Conservation (phyloP, 1,140 invertebrate genomes). For the Lerema accius region DNA sequence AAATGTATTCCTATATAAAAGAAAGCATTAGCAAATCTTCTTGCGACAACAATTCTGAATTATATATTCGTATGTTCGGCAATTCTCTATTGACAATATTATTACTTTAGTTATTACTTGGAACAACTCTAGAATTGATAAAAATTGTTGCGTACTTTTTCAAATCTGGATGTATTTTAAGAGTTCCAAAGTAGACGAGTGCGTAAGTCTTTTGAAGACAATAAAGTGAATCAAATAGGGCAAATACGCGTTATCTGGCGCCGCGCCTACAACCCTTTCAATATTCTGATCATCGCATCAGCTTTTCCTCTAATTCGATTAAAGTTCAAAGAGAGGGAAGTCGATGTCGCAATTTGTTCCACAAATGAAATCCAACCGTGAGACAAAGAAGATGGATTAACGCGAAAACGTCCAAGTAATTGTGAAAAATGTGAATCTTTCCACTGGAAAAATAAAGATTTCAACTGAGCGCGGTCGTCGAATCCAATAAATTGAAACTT, state of each 20-base stretch:
- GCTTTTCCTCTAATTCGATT: constrained; percentile 45
- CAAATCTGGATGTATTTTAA: no score
- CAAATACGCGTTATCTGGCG: constrained; percentile 3
- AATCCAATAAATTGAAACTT: constrained; percentile 47
- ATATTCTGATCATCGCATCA: constrained; percentile 37
- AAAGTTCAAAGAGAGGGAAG: constrained; percentile 60
- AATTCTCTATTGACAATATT: no score
- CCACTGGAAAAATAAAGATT: constrained; percentile 63
- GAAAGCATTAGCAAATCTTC: no score
- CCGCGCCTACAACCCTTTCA: constrained; percentile 31
- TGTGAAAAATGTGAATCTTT: constrained; percentile 77
- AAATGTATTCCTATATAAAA: no score
- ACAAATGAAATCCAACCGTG: constrained; percentile 71
- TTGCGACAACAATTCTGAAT: no score
- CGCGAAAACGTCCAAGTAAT: constrained; percentile 76
- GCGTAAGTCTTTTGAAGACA: background rate
- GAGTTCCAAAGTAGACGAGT: no score
- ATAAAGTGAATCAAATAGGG: constrained; percentile 1
- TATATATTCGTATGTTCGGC: no score
- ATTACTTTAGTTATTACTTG: no score
- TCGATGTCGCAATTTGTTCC: constrained; percentile 66
- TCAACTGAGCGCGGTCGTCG: constrained; percentile 34
- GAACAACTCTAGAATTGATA: no score
- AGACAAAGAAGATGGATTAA: constrained; percentile 78
- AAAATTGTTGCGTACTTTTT: no score